These are phyloP conservation scores for Catostomus latipinnis DNA, from an alignment of 2,797 vertebrate genomes.

Conservation along the genomic window DNA sequence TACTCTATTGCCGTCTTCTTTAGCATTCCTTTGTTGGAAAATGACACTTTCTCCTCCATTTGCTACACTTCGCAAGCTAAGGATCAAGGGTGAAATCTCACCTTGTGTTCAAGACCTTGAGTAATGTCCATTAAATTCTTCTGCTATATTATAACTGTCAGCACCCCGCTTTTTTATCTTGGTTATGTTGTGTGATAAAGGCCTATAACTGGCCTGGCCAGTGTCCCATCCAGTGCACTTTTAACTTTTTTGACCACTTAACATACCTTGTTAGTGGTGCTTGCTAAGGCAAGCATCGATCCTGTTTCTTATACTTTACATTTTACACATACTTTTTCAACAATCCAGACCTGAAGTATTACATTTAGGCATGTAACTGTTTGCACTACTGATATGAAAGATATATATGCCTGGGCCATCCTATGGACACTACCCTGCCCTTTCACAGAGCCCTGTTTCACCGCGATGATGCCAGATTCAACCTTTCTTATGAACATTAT, in stretches of 20 bases:
- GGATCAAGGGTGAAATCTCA: neutral
- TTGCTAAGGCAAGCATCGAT: no score
- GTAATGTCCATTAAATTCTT: neutral
- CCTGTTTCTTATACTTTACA: no score
- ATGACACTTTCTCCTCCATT: neutral
- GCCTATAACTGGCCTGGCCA: slow-evolving; percentile 16
- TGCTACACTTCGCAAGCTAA: neutral
- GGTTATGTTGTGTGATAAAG: slow-evolving; percentile 32
- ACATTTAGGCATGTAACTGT: no score
- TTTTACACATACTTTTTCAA: no score
- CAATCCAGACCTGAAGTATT: no score
- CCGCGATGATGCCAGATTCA: no score
- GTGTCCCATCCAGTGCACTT: neutral
- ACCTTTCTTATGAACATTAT: no score
- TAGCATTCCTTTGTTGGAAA: neutral
- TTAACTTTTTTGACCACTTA: neutral
- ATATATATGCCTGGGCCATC: no score
- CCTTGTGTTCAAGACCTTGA: slow-evolving; percentile 18
- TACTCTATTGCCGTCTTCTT: neutral
- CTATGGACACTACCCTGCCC: no score
- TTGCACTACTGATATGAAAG: no score
- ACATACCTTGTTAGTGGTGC: neutral
- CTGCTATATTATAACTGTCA: slow-evolving; percentile 11
- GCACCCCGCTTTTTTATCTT: slow-evolving; percentile 24
- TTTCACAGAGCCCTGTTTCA: no score